phyloP scores from a whole-genome alignment of 2,797 vertebrate species.

The Mormyrops attenuatus region DNA sequence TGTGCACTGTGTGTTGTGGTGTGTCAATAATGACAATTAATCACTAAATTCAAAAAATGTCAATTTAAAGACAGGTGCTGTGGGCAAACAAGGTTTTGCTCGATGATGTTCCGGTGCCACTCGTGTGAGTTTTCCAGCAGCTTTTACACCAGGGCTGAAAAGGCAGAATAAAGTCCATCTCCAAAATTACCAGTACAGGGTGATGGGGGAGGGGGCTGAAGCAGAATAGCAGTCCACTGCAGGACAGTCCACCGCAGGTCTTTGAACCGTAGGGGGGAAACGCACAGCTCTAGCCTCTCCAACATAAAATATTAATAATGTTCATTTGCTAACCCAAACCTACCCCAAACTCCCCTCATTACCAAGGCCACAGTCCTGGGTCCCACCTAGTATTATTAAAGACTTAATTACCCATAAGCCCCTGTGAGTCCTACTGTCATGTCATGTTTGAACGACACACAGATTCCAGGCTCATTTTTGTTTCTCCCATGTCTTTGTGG shows the following conservation, averaged over 20 bases:
- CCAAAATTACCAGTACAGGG: not conserved
- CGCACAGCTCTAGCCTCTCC: not conserved
- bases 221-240: not conserved
- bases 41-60: too few species aligned
- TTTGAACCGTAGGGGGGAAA: not conserved
- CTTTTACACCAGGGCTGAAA: not conserved
- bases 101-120: not conserved
- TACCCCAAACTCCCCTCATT: not conserved
- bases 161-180: not conserved
- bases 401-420: not conserved
- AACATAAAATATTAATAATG: not conserved
- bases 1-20: too few species aligned
- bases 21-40: too few species aligned
- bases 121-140: not conserved
- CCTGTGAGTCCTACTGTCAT: not conserved
- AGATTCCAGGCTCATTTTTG: not conserved
- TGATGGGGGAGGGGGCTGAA: not conserved
- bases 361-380: not conserved
- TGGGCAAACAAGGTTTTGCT: not conserved
- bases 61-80: not conserved
- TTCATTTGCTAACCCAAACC: not conserved
- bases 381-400: not conserved
- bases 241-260: not conserved
- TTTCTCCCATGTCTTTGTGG: not conserved
- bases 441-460: not conserved